Evolutionary conservation across 2,113 vertebrate species (phyloP), one percentile per base, ranked within the genome.

Genomic region (Nestor notabilis): DNA sequence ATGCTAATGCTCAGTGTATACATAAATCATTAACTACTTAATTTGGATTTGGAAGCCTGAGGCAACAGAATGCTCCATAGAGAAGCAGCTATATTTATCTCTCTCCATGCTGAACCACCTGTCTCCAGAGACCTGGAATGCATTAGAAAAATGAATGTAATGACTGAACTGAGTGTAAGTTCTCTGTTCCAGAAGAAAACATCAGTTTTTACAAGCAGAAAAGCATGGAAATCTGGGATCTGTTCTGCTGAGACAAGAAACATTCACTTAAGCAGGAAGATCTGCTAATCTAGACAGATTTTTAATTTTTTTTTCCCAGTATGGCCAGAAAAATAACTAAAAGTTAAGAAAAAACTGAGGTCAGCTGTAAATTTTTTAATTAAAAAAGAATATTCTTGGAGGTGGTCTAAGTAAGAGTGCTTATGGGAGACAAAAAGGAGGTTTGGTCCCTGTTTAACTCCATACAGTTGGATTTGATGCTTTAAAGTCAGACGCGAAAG

Each of bases 11-110:
- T 97, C 74, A 43, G 47, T 97, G 95, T 97, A 95, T 93, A 91
- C 89, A 95, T 94, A 97, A 95, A 97, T 97, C 94, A 95, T 95
- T 96, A 96, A 96, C 92, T 95, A 71, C 87, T 96, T 97, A 95
- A 95, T 97, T 97, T 97, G 91, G 92, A 93, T 95, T 95, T 96
- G 81, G 95, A 96, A 97, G 91, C 74, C 77, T 72, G 74, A 92
- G 87, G 94, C 78, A 91, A 96, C 83, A 92, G 87, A 93, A 92
- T 83, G 89, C 77, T 94, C 83, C 44, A 39, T 76, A 80, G 91
- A 95, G 81, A 97, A 97, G 44, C 49, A 90, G 52, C 37, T 93
- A 55, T 61, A 70, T 96, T 80, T 96, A 28, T 93, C 56, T 92
- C 60, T 88, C 43, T 95, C 33, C n/a, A 47, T 92, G 49, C 77